Conservation (phyloP, 2,797 vertebrate genomes). For the Parauchenoglanis ngamensis region DNA sequence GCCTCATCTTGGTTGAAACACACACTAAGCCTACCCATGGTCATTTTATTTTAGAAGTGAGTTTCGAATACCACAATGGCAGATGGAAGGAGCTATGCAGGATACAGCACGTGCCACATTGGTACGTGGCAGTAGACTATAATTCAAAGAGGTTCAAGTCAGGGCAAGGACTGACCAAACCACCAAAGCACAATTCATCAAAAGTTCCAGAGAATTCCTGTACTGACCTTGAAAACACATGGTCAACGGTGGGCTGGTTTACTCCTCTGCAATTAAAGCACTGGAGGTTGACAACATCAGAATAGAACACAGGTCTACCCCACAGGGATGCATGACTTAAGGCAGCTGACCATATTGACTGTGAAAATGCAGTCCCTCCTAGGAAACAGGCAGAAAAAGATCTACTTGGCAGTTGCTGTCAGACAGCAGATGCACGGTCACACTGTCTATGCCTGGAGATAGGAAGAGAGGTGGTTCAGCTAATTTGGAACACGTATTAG, state of each 20-base stretch:
- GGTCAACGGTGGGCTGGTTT: background rate
- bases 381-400: background rate
- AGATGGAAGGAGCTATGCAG: background rate
- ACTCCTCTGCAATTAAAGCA: background rate
- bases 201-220: background rate
- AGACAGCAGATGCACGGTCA: background rate
- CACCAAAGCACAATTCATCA: conserved; percentile 8
- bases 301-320: background rate
- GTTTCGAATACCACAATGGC: background rate
- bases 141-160: conserved; percentile 9
- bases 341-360: background rate
- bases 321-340: background rate
- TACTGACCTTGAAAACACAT: background rate
- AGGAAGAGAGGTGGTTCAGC: background rate
- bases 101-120: background rate
- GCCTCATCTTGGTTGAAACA: background rate
- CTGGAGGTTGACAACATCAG: background rate
- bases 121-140: conserved; percentile 4
- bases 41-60: background rate
- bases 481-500: background rate
- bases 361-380: background rate
- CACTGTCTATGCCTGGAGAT: background rate
- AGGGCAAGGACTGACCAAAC: conserved; percentile 8
- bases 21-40: background rate
- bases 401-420: background rate